Evolutionary conservation across 2,888 invertebrate genomes (phyloP).

Genomic region (Eulithis testata): DNA sequence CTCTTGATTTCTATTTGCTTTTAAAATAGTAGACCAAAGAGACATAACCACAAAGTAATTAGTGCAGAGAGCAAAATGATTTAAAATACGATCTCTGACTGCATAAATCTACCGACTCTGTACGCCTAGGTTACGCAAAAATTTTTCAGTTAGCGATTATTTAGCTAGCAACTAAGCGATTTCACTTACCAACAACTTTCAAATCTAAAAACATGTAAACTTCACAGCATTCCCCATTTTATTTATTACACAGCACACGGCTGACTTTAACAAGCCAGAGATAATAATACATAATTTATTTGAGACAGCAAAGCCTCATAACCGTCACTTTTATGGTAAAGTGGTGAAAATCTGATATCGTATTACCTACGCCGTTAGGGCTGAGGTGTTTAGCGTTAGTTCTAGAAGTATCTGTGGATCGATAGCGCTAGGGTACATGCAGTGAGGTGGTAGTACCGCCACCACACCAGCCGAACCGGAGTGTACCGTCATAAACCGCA

Average conservation of each 20-base stretch:
- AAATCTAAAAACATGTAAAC: not conserved
- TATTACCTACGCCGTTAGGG: constrained; percentile 9
- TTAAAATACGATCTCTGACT: too few species aligned
- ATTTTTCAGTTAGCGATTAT: too few species aligned
- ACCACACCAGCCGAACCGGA: too few species aligned
- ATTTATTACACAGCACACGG: not conserved
- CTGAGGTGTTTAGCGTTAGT: not conserved
- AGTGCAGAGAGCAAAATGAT: too few species aligned
- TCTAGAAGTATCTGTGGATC: not conserved
- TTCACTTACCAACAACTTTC: not conserved
- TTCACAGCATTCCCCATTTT: too few species aligned
- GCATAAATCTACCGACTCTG: too few species aligned
- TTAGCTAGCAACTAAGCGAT: too few species aligned
- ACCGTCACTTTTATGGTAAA: constrained; percentile 15
- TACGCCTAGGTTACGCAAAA: not conserved
- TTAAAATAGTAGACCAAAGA: constrained; percentile 1
- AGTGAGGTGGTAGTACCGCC: not conserved
- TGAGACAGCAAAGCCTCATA: constrained; percentile 21
- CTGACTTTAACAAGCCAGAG: constrained; percentile 10
- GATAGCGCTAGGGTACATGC: not conserved
- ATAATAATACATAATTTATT: constrained; percentile 26
- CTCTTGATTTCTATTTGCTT: too few species aligned
- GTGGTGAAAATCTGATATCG: constrained; percentile 20
- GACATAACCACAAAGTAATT: too few species aligned
- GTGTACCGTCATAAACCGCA: too few species aligned